phyloP scores from a whole-genome alignment of 2,888 invertebrate species.

The Augiades crinisus region DNA sequence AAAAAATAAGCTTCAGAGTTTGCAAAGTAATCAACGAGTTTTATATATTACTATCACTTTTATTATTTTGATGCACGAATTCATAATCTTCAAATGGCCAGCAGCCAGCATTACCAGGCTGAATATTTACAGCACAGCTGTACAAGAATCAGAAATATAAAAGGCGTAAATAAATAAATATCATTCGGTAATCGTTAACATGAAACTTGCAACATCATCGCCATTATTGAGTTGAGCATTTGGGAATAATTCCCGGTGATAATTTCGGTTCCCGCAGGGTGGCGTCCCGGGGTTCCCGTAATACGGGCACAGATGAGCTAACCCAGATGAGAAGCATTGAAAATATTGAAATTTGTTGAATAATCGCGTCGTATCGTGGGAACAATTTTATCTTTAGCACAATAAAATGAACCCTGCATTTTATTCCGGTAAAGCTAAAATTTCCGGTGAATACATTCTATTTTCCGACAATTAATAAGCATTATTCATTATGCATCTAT shows the following conservation, averaged over 20 bases:
- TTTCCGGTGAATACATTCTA: too few species aligned
- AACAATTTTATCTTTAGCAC: too few species aligned
- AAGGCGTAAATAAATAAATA: neutral
- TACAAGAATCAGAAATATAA: neutral
- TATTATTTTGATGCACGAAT: too few species aligned
- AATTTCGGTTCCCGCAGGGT: slow-evolving; percentile 60
- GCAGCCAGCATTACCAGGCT: neutral
- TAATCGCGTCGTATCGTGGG: too few species aligned
- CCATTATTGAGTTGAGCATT: slow-evolving; percentile 56
- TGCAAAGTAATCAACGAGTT: too few species aligned
- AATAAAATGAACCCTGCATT: too few species aligned
- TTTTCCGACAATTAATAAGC: too few species aligned
- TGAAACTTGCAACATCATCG: slow-evolving; percentile 59
- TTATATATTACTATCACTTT: too few species aligned
- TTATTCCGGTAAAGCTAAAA: too few species aligned
- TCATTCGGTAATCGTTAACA: slow-evolving; percentile 44
- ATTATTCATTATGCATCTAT: too few species aligned
- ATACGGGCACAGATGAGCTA: slow-evolving; percentile 46
- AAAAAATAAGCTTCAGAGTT: too few species aligned
- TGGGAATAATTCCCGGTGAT: slow-evolving; percentile 54
- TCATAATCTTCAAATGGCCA: slow-evolving; percentile 31
- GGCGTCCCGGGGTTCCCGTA: slow-evolving; percentile 53
- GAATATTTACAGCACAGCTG: neutral
- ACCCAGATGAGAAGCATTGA: neutral
- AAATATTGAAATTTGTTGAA: too few species aligned